Evolutionary conservation across 1,140 invertebrate genomes (phyloP), one percentile per base, ranked within the genome.

Genomic region (Teleopsis dalmanni): DNA sequence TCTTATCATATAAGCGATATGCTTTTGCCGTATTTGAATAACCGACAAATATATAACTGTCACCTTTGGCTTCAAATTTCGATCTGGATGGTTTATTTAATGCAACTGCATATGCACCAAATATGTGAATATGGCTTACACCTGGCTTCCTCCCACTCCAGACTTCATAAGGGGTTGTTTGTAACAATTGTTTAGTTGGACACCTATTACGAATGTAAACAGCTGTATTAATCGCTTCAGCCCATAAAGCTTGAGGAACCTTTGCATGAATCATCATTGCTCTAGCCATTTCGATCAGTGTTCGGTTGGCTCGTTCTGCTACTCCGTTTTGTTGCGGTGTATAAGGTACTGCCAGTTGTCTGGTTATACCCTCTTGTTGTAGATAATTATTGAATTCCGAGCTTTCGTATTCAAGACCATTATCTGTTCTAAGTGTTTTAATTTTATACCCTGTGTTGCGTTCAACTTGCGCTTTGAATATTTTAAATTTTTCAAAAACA

Each of bases 201-300:
- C 38, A 52, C 25, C 55, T 37, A 34, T 61, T 61, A 10, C 49
- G 41, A 37, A 59, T 38, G 29, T 59, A 57, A 6, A 52, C 56
- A 11, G 57, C 52, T 41, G 48, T 59, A 53, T 47, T 10, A 7
- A 43, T 38, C 5, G 53, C 70, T 48, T 74, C 71, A 23, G 62
- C 71, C 72, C 72, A 74, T 52, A 65, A 68, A 23, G 22, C 43
- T 48, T 59, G 57, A n/a, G 45, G 25, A 9, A 74, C 33, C 10
- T 55, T 38, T 37, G 55, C 54, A 46, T 73, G 60, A 6, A 18
- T 6, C 4, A 45, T 4, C 26, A 45, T 25, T 9, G 25, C 5
- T 16, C 42, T 29, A 14, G 42, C 42, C 16, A 31, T 45, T 45
- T 45, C 26, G 4, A 45, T 21, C 14, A 45, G 13, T 14, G 27